Conservation (phyloP, 2,888 invertebrate genomes). For the Celastrina argiolus region DNA sequence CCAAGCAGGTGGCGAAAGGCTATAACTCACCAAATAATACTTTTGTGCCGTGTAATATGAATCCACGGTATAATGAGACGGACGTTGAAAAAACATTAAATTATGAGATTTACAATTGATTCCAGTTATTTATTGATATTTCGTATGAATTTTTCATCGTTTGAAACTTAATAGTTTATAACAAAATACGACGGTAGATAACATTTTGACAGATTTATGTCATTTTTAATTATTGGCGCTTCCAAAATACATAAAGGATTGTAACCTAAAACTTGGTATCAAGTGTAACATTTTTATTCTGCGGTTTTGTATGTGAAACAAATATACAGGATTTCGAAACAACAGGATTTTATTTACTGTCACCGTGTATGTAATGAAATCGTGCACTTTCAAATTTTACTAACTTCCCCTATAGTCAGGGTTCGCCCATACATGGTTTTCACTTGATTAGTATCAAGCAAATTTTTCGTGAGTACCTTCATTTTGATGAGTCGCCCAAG, state of each 20-base stretch:
- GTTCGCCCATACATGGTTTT: too few relatives aligned
- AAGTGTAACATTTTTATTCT: too few relatives aligned
- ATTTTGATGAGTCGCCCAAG: too few relatives aligned
- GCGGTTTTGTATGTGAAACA: too few relatives aligned
- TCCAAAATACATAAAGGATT: not conserved
- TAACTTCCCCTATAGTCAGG: too few relatives aligned
- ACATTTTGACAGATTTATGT: not conserved
- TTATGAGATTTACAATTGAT: slow-evolving; percentile 8
- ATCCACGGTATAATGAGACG: not conserved
- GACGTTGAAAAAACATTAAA: slow-evolving; percentile 8
- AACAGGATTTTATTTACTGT: too few relatives aligned
- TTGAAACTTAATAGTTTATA: not conserved
- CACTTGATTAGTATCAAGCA: too few relatives aligned
- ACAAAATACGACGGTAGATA: not conserved
- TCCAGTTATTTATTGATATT: not conserved
- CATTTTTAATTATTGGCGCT: not conserved
- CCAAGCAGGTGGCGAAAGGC: slow-evolving; percentile 30
- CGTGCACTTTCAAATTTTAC: too few relatives aligned
- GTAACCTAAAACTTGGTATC: not conserved
- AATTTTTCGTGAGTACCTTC: too few relatives aligned
- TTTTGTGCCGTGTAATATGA: slow-evolving; percentile 11
- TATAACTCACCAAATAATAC: slow-evolving; percentile 19
- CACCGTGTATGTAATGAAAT: too few relatives aligned
- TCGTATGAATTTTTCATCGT: not conserved
- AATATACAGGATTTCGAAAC: too few relatives aligned